A percentile compares a stretch with the other conserved stretches of the same genome.
These are phyloP conservation scores for Aptenodytes patagonicus DNA, from an alignment of 2,113 vertebrate genomes.

Conservation along the genomic window DNA sequence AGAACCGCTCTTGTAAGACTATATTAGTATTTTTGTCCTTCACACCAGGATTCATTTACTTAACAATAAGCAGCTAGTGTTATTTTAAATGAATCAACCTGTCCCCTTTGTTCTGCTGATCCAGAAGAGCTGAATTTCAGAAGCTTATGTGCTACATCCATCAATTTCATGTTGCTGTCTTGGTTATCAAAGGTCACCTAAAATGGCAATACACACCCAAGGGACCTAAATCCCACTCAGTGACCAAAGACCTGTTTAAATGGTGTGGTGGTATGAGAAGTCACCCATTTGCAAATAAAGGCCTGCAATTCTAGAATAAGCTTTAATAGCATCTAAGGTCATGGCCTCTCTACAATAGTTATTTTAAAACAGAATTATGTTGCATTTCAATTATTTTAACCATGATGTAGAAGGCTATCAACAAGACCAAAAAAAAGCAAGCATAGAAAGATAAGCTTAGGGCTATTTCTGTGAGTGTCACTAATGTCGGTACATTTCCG, in stretches of 20 bases:
- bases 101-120: neutral
- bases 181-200: neutral
- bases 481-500: rapidly evolving
- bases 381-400: neutral
- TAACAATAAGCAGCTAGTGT: neutral
- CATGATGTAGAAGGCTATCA: neutral
- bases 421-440: neutral
- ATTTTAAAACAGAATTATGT: neutral
- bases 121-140: neutral
- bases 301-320: neutral
- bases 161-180: neutral
- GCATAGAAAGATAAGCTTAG: neutral
- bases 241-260: neutral
- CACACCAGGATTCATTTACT: neutral
- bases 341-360: neutral
- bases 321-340: neutral
- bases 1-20: neutral
- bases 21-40: neutral
- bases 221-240: neutral
- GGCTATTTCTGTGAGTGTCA: neutral
- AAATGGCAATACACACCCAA: neutral
- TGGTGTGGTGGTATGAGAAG: neutral
- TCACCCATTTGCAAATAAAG: neutral
- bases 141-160: neutral
- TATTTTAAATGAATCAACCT: neutral